Percentiles rank a stretch among this genome's conserved stretches.
These are phyloP conservation scores for Eucidaris tribuloides DNA, from an alignment of 35 echinoderm and acorn worm genomes.

Conservation along the genomic window DNA sequence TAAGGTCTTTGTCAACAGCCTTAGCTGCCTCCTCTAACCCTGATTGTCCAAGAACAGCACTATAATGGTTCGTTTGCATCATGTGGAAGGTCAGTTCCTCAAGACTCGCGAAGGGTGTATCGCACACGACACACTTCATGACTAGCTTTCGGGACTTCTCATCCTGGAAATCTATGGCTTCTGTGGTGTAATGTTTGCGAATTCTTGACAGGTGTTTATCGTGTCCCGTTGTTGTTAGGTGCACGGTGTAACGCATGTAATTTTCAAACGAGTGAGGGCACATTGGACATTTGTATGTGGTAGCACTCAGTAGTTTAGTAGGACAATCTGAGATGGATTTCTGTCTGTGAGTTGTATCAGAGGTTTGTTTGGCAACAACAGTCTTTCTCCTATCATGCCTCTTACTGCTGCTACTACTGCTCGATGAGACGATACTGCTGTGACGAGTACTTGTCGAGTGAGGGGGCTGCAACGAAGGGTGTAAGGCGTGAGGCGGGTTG, in stretches of 20 bases:
- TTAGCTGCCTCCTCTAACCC: conserved; percentile 22
- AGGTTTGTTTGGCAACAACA: conserved; percentile 10
- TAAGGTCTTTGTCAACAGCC: neutral
- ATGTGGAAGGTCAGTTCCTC: conserved; percentile 86
- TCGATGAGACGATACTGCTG: conserved; percentile 47
- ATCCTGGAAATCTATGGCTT: conserved; percentile 55
- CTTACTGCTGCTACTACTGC: conserved; percentile 36
- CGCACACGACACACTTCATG: conserved; percentile 81
- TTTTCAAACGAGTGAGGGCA: conserved; percentile 65
- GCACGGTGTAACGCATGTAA: conserved; percentile 71
- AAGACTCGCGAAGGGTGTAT: conserved; percentile 55
- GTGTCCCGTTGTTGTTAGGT: conserved; percentile 65
- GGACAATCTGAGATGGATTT: conserved; percentile 32
- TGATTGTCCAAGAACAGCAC: conserved; percentile 62
- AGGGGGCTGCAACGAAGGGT: conserved; percentile 38
- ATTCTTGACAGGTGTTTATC: conserved; percentile 44
- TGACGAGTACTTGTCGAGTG: conserved; percentile 41
- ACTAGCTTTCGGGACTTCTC: conserved; percentile 71
- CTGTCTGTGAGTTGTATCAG: conserved; percentile 30
- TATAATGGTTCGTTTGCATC: conserved; percentile 76
- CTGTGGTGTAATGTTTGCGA: conserved; percentile 26
- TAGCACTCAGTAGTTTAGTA: conserved; percentile 54
- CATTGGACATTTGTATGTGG: conserved; percentile 54
- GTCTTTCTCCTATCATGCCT: conserved; percentile 41
- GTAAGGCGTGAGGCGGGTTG: too few species aligned